phyloP scores from a whole-genome alignment of 2,797 vertebrate species.

The Mionectes olivaceus region DNA sequence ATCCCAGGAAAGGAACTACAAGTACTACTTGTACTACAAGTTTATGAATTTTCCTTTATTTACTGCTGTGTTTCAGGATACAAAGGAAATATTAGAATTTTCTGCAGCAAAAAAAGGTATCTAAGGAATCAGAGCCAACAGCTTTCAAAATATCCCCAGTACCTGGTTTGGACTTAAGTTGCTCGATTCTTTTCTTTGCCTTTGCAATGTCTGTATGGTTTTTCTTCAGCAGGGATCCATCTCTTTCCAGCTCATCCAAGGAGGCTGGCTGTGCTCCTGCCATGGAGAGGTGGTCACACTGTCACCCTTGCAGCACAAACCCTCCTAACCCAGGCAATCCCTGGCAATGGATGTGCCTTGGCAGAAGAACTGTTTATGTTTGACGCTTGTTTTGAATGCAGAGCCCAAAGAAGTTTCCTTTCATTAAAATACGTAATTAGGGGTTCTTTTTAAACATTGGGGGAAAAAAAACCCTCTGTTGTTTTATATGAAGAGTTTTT shows the following conservation, averaged over 20 bases:
- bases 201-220: neutral
- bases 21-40: fast-evolving
- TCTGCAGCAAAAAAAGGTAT: neutral
- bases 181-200: neutral
- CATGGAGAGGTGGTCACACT: neutral
- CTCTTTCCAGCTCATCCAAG: neutral
- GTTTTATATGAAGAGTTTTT: neutral
- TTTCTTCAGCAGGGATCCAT: neutral
- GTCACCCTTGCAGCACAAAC: neutral
- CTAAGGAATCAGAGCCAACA: neutral
- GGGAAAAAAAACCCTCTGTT: neutral
- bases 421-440: conserved; percentile 38
- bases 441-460: neutral
- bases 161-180: neutral
- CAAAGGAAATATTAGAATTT: neutral
- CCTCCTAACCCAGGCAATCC: neutral
- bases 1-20: neutral
- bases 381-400: neutral
- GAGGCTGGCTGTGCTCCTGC: fast-evolving
- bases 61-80: neutral
- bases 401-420: neutral
- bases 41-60: neutral
- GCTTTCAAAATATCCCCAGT: neutral
- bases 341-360: neutral
- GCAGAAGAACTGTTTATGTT: neutral